phyloP scores from a whole-genome alignment of 1,140 invertebrate genomes.

The Heterodera schachtii region DNA sequence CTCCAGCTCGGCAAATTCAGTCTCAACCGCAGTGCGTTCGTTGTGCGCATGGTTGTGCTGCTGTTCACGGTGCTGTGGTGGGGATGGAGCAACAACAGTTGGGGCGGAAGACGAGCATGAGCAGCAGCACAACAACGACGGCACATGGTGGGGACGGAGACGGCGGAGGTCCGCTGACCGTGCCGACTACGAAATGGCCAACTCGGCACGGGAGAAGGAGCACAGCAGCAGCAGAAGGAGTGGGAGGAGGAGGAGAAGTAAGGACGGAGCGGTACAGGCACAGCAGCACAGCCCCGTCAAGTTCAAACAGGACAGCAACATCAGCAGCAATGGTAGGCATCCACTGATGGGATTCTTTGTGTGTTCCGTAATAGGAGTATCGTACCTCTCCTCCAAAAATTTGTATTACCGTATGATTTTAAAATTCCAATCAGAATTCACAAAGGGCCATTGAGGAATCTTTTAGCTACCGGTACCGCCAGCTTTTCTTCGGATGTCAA shows the following conservation, averaged over 20 bases:
- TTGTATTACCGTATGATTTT: too few species aligned
- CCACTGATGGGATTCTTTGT: background rate
- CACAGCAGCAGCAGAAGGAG: background rate
- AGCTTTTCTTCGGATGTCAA: background rate
- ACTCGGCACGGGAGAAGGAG: constrained; percentile 4
- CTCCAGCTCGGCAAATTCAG: constrained; percentile 3
- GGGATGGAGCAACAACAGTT: background rate
- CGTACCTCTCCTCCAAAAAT: too few species aligned
- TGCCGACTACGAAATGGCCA: background rate
- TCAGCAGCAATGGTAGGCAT: background rate
- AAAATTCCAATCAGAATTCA: too few species aligned
- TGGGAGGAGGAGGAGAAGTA: background rate
- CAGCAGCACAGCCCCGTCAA: background rate
- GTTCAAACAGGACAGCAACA: background rate
- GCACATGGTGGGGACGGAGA: background rate
- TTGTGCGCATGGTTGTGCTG: constrained; percentile 32
- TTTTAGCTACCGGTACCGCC: background rate
- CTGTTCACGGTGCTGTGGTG: constrained; percentile 6
- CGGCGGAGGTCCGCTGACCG: background rate
- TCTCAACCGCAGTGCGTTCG: constrained; percentile 2
- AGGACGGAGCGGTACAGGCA: background rate
- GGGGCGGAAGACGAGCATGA: background rate
- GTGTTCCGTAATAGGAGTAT: too few species aligned
- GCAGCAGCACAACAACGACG: background rate
- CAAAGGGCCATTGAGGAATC: background rate